Percentiles rank a stretch among this genome's conserved stretches.
Evolutionary conservation across 2,888 invertebrate species (phyloP).

Genomic region (Hirtodrosophila trivittata): DNA sequence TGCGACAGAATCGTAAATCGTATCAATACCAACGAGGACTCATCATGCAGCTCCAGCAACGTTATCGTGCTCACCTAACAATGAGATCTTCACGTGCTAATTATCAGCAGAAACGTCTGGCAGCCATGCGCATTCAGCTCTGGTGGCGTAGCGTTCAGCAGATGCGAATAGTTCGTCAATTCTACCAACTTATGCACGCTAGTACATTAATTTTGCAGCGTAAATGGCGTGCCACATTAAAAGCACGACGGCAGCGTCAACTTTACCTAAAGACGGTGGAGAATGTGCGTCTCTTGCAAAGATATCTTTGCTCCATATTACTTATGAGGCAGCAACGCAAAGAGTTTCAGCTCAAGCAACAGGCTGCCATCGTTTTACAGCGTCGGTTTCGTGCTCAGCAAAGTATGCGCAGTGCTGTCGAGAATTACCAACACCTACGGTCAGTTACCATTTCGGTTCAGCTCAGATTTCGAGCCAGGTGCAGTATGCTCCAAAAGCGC

Average conservation of each 20-base stretch:
- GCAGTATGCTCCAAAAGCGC: conserved; percentile 62
- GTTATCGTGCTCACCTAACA: conserved; percentile 74
- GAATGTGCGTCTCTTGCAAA: conserved; percentile 75
- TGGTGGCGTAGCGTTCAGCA: conserved; percentile 66
- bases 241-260: conserved; percentile 58
- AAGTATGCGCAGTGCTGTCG: conserved; percentile 66
- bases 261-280: conserved; percentile 40
- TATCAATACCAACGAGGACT: conserved; percentile 60
- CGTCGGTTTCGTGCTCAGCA: conserved; percentile 82
- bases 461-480: conserved; percentile 73
- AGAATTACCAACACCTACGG: conserved; percentile 78
- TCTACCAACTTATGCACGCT: conserved; percentile 52
- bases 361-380: conserved; percentile 76
- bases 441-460: conserved; percentile 77
- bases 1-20: conserved; percentile 51
- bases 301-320: conserved; percentile 80
- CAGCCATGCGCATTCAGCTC: conserved; percentile 63
- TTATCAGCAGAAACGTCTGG: conserved; percentile 55
- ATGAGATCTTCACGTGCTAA: conserved; percentile 58
- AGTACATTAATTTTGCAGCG: conserved; percentile 68
- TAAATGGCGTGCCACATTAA: conserved; percentile 78
- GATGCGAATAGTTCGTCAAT: conserved; percentile 29
- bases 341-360: conserved; percentile 20
- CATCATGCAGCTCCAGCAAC: conserved; percentile 73
- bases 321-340: conserved; percentile 45